A percentile compares a stretch with the other conserved stretches of the same genome.
Conservation (phyloP, 2,113 vertebrate species). For the Bubo scandiacus region DNA sequence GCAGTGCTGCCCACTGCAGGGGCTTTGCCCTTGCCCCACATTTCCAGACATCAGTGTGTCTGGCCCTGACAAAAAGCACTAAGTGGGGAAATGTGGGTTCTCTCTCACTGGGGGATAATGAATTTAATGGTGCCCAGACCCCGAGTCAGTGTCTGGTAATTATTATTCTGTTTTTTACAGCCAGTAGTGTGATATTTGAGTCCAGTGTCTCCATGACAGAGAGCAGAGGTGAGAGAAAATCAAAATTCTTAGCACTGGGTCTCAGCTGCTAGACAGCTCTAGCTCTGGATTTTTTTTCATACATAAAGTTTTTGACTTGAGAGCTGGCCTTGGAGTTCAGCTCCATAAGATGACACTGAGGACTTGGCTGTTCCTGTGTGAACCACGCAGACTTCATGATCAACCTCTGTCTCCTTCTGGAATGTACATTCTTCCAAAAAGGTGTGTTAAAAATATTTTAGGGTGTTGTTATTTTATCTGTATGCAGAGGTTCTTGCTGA, state of each 20-base stretch:
- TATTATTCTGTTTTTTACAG: not conserved
- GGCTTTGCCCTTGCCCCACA: not conserved
- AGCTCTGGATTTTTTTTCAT: not conserved
- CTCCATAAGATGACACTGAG: not conserved
- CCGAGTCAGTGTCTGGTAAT: not conserved
- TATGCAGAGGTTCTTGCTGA: not conserved
- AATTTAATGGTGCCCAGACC: not conserved
- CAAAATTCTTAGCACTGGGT: not conserved
- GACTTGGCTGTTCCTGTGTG: not conserved
- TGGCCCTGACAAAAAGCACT: not conserved
- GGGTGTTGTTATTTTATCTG: not conserved
- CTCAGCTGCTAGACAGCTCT: not conserved
- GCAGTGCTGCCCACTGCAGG: not conserved
- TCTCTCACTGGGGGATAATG: not conserved
- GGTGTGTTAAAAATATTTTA: not conserved
- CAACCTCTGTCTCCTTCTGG: not conserved
- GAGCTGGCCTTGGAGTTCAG: not conserved
- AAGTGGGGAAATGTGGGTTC: not conserved
- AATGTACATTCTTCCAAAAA: not conserved
- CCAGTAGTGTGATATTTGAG: not conserved
- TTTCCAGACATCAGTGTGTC: accelerated
- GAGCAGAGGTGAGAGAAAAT: not conserved
- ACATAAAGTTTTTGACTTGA: not conserved
- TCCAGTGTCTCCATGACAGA: not conserved
- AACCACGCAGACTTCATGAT: not conserved